These are phyloP conservation scores for Muschampia plurimacula DNA, from an alignment of 2,888 invertebrate genomes.

Conservation along the genomic window DNA sequence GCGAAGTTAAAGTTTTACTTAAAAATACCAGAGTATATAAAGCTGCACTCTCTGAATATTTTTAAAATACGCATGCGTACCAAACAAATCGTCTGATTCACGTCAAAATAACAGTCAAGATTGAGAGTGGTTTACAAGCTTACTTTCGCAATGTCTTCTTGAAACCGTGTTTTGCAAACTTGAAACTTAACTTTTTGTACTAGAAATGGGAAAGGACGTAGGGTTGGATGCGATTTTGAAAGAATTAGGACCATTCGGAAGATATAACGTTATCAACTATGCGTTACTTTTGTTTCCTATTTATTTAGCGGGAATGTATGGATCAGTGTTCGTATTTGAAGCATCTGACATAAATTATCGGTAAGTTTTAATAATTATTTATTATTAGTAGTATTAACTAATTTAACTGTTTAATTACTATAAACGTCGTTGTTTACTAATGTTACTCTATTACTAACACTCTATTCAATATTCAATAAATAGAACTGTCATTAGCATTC, in stretches of 20 bases:
- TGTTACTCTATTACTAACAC: neutral
- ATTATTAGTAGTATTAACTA: neutral
- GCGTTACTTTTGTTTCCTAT: constrained; percentile 36
- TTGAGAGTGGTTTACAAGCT: constrained; percentile 10
- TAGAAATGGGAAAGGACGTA: constrained; percentile 14
- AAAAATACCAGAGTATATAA: neutral
- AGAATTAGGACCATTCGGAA: constrained; percentile 42
- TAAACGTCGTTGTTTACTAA: neutral
- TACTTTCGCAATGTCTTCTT: constrained; percentile 23
- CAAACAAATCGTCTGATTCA: constrained; percentile 10
- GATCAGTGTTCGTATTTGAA: constrained; percentile 40
- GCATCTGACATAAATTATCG: constrained; percentile 42
- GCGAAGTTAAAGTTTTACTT: neutral
- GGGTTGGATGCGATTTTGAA: constrained; percentile 40
- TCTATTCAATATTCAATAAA: neutral
- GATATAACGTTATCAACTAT: constrained; percentile 40
- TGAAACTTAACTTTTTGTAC: neutral
- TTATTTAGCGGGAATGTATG: constrained; percentile 40
- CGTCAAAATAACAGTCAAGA: constrained; percentile 27
- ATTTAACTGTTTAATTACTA: neutral
- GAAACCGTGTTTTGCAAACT: neutral
- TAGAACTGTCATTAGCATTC: neutral
- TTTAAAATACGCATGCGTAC: constrained; percentile 29
- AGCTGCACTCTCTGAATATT: neutral
- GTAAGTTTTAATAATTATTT: constrained; percentile 19